Evolutionary conservation across 2,888 invertebrate species (phyloP).

Genomic region (Hirtodrosophila histrioides): DNA sequence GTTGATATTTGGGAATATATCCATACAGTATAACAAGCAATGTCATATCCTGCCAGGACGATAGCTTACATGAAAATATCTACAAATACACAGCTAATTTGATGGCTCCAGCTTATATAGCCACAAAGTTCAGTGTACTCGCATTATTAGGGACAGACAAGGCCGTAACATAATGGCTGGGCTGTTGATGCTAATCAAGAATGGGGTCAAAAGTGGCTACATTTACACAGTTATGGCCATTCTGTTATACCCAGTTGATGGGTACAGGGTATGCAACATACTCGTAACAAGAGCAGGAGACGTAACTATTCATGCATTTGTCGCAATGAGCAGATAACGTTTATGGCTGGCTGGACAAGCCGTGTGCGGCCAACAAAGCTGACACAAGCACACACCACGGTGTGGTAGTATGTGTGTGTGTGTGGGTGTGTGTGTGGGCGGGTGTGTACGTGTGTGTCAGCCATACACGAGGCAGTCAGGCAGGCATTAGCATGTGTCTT

Average conservation of each 20-base stretch:
- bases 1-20: too few relatives aligned
- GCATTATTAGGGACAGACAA: too few relatives aligned
- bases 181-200: too few relatives aligned
- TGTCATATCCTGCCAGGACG: too few relatives aligned
- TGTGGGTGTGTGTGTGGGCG: slow-evolving; percentile 16
- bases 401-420: slow-evolving; percentile 17
- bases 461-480: slow-evolving; percentile 18
- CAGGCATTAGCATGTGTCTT: slow-evolving; percentile 76
- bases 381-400: slow-evolving; percentile 16
- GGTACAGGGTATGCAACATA: slow-evolving; percentile 40
- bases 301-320: slow-evolving; percentile 72
- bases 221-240: neutral
- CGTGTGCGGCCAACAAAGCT: slow-evolving; percentile 40
- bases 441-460: slow-evolving; percentile 9
- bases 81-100: too few relatives aligned
- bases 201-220: too few relatives aligned
- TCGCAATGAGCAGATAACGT: slow-evolving; percentile 72
- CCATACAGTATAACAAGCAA: too few relatives aligned
- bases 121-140: too few relatives aligned
- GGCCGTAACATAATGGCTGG: too few relatives aligned
- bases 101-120: too few relatives aligned
- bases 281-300: slow-evolving; percentile 19
- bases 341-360: slow-evolving; percentile 72
- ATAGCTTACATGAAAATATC: too few relatives aligned
- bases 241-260: slow-evolving; percentile 9